Conservation (phyloP, 2,113 vertebrate species). For the Glareola pratincola region DNA sequence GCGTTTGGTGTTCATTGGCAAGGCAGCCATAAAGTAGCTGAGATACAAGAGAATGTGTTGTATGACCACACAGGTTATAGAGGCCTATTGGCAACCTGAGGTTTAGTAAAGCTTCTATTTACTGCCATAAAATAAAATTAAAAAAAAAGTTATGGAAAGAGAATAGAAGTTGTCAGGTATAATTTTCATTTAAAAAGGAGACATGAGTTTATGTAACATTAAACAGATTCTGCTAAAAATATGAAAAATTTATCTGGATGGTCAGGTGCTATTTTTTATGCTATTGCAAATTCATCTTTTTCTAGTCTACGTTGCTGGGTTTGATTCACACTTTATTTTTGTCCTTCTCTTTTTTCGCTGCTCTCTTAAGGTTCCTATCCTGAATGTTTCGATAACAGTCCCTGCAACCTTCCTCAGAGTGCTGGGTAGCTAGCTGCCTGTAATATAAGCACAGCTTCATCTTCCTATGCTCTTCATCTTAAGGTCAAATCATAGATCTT, state of each 20-base stretch:
- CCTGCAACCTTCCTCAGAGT: neutral
- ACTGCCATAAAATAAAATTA: neutral
- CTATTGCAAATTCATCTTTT: neutral
- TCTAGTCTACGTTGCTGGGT: neutral
- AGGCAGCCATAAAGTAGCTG: neutral
- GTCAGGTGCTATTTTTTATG: neutral
- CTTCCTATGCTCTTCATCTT: neutral
- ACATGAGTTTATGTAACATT: neutral
- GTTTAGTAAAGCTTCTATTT: neutral
- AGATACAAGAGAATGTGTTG: neutral
- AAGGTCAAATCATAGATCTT: neutral
- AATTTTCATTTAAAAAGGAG: neutral
- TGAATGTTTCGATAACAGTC: neutral
- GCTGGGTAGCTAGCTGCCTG: neutral
- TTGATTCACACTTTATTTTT: neutral
- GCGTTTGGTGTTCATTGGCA: neutral
- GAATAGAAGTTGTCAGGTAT: neutral
- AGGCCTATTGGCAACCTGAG: neutral
- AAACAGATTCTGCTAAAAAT: neutral
- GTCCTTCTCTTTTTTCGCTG: neutral
- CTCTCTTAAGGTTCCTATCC: neutral
- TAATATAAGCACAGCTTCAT: neutral
- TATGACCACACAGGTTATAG: neutral
- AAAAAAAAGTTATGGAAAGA: neutral
- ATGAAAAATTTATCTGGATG: neutral